Base-by-base conservation (phyloP, 2,113 vertebrate genomes). In the Ammodytes dubius region DNA sequence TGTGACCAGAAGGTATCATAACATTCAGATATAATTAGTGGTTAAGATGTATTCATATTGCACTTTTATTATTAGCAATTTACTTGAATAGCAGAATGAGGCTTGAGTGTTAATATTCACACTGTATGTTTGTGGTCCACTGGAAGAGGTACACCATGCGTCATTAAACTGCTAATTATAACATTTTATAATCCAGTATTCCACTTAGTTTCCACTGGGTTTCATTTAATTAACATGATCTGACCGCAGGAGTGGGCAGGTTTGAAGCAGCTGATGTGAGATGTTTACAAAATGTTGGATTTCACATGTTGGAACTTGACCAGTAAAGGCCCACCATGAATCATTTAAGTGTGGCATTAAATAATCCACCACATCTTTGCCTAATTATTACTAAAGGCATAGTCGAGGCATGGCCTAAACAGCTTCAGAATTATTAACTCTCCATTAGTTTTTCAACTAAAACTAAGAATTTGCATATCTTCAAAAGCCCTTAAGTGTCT, bases 351-450 rank as follows among this genome's bases (percentile, higher is more conserved):
- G 37, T 70, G 54, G n/a, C 70, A 59, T 43, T 70, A 40, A 81
- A 61, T 71, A 56, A 86, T 74, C 63, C 17, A 47, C 9, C 17
- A 42, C n/a, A 39, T 76, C 2, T 10, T 77, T 67, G 6, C 49
- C 40, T 57, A 75, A 83, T 74, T 49, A 79, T 66, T 4, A 80
- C 43, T 66, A 71, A 71, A 45, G 2, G 47, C 14, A 68, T 42
- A 7, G 52, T 68, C 37, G n/a, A 15, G 17, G 35, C 8, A 52
- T 70, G 63, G n/a, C 46, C 50, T 65, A 35, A 42, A 73, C 52
- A 2, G 1, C 45, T 35, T 14, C n/a, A 0, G 2, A 53, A 46
- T 12, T 2, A 65, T 47, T 35, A 49, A 19, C 4, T 70, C 59
- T 46, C 27, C 6, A n/a, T 67, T 63, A 0, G 4, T 11, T 19